Conservation (phyloP, 2,888 invertebrate species). For the Xestoiulus laeticollis region DNA sequence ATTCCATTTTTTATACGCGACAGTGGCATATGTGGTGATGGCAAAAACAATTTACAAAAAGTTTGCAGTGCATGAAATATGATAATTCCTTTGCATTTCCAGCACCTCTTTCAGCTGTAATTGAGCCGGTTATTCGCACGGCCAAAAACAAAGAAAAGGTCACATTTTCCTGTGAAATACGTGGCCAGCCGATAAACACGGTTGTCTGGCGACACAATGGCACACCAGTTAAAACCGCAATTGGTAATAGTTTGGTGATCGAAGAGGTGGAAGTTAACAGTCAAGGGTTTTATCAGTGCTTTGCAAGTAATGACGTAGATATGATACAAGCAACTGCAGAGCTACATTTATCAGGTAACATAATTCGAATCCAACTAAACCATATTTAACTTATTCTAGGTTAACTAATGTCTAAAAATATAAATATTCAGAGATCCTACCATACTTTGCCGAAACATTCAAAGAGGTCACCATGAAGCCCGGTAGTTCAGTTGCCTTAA, state of each 20-base stretch:
- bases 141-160: conserved; percentile 62
- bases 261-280: conserved; percentile 60
- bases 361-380: not conserved
- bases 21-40: no score
- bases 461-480: conserved; percentile 44
- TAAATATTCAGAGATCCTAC: conserved; percentile 42
- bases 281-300: conserved; percentile 64
- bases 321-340: conserved; percentile 55
- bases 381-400: not conserved
- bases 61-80: conserved; percentile 63
- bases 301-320: conserved; percentile 56
- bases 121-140: conserved; percentile 50
- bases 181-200: conserved; percentile 80
- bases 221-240: conserved; percentile 70
- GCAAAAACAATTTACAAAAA: conserved; percentile 56
- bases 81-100: not conserved
- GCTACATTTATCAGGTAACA: conserved; percentile 53
- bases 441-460: conserved; percentile 47
- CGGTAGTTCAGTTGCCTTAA: not conserved
- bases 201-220: conserved; percentile 94
- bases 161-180: conserved; percentile 61
- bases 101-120: conserved; percentile 52
- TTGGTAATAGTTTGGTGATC: conserved; percentile 58
- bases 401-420: not conserved
- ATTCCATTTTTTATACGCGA: no score